Evolutionary conservation across 2,797 vertebrate genomes (phyloP).

Genomic region (Chromis chromis): DNA sequence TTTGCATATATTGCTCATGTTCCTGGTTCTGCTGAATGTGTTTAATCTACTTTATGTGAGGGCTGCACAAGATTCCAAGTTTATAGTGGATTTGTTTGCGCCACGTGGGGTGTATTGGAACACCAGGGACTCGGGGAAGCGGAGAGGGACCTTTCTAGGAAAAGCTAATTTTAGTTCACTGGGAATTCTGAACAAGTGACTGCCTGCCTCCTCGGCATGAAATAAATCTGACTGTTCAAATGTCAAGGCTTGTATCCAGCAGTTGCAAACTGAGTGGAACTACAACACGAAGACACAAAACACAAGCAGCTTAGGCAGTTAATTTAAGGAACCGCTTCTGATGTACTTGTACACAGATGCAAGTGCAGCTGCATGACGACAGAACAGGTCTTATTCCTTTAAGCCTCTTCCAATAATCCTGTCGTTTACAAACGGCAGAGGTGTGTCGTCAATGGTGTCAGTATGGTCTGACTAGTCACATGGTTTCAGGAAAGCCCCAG

Average conservation of each 20-base stretch:
- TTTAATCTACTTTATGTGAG: not conserved
- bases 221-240: slow-evolving; percentile 19
- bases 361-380: slow-evolving; percentile 43
- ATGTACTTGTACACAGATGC: not conserved
- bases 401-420: slow-evolving; percentile 58
- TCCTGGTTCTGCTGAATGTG: slow-evolving; percentile 1
- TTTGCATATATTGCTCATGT: slow-evolving; percentile 7
- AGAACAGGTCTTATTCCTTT: slow-evolving; percentile 30
- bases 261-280: not conserved
- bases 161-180: slow-evolving; percentile 50
- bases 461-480: slow-evolving; percentile 79
- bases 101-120: not conserved
- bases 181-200: slow-evolving; percentile 34
- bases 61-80: not conserved
- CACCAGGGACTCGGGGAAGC: not conserved
- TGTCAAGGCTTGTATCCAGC: slow-evolving; percentile 15
- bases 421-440: slow-evolving; percentile 54
- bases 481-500: slow-evolving; percentile 82
- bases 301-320: not conserved
- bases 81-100: not conserved
- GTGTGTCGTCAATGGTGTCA: slow-evolving; percentile 48
- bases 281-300: not conserved
- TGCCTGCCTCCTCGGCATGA: slow-evolving; percentile 1
- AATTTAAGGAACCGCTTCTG: slow-evolving; percentile 1
- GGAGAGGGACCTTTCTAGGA: slow-evolving; percentile 46